A percentile compares a stretch with the other conserved stretches of the same genome.
Evolutionary conservation across 1,140 invertebrate species (phyloP).

Genomic region (Homalodisca vitripennis): DNA sequence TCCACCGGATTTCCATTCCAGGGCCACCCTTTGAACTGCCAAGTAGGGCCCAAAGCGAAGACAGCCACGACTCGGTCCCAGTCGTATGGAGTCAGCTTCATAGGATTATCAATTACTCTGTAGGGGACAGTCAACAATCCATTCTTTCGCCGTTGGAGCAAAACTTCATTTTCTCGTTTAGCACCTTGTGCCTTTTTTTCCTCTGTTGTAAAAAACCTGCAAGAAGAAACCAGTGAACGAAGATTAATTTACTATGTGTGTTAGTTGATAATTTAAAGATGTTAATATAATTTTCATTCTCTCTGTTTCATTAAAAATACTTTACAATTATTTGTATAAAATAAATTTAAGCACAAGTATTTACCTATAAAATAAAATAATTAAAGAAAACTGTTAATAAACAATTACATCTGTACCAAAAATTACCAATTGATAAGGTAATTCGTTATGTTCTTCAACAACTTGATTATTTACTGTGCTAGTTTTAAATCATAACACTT

Average conservation of each 20-base stretch:
- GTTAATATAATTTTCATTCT: too few species aligned
- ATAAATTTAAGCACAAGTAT: neutral
- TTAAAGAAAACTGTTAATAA: too few species aligned
- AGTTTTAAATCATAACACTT: too few species aligned
- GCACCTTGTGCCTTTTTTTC: constrained; percentile 84
- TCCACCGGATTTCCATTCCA: constrained; percentile 97
- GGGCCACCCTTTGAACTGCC: constrained; percentile 99
- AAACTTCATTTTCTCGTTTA: constrained; percentile 89
- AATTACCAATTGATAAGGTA: too few species aligned
- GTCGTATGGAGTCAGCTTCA: constrained; percentile 85
- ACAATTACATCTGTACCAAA: too few species aligned
- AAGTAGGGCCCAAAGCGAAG: constrained; percentile 98
- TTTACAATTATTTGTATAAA: too few species aligned
- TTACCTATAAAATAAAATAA: neutral
- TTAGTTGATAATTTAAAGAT: too few species aligned
- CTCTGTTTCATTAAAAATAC: too few species aligned
- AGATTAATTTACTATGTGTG: too few species aligned
- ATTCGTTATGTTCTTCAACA: too few species aligned
- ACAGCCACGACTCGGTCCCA: constrained; percentile 99
- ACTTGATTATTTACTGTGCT: too few species aligned
- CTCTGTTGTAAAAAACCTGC: constrained; percentile 80
- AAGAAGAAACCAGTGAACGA: constrained; percentile 33
- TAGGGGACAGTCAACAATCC: constrained; percentile 80
- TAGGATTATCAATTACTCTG: constrained; percentile 93
- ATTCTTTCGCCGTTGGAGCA: constrained; percentile 82